phyloP scores from a whole-genome alignment of 2,113 vertebrate species.

The Peucedramus taeniatus region DNA sequence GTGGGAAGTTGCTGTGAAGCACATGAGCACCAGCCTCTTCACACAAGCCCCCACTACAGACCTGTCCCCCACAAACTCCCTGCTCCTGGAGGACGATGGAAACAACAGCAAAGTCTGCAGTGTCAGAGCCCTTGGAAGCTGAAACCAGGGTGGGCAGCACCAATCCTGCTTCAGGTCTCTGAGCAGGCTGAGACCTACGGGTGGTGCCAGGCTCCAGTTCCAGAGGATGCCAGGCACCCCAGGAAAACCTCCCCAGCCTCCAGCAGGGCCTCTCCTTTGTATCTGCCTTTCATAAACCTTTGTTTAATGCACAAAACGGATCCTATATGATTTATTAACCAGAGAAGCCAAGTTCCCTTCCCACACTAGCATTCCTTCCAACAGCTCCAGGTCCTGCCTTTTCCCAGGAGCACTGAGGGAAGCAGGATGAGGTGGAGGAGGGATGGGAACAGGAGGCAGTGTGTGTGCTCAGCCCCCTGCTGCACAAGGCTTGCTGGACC shows the following conservation, averaged over 20 bases:
- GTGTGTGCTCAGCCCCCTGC: not conserved
- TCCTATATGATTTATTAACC: not conserved
- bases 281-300: not conserved
- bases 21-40: not conserved
- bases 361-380: not conserved
- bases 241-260: accelerated
- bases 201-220: not conserved
- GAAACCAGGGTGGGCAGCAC: not conserved
- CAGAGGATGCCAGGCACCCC: not conserved
- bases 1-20: not conserved
- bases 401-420: not conserved
- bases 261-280: not conserved
- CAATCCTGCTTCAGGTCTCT: not conserved
- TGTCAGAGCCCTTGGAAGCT: not conserved
- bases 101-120: not conserved
- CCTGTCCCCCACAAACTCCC: accelerated
- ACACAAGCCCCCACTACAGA: not conserved
- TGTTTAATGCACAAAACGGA: not conserved
- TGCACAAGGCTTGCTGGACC: not conserved
- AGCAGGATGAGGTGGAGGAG: not conserved
- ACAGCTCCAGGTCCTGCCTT: not conserved
- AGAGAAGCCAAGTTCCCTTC: not conserved
- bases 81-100: accelerated
- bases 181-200: not conserved
- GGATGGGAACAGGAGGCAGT: not conserved